A percentile compares a stretch with the other conserved stretches of the same genome.
Evolutionary conservation across 1,140 invertebrate genomes (phyloP).

Genomic region (Nixonia krombeini): DNA sequence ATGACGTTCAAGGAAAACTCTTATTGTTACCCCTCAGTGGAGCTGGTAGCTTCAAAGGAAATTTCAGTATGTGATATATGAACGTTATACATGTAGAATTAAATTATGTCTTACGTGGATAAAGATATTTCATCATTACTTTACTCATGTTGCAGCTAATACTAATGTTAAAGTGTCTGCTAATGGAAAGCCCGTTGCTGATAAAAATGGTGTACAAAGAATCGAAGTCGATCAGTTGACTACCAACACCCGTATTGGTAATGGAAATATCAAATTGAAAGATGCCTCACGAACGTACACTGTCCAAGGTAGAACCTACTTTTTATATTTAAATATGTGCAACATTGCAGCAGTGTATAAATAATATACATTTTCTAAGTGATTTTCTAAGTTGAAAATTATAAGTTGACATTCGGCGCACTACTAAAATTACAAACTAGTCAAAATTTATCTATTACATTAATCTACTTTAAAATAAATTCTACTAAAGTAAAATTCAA

Average conservation of each 20-base stretch:
- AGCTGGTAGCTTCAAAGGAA: slow-evolving; percentile 77
- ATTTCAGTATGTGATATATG: slow-evolving; percentile 84
- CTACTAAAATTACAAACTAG: too few species aligned
- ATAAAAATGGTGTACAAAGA: slow-evolving; percentile 75
- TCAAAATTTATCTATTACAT: neutral
- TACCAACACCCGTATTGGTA: slow-evolving; percentile 75
- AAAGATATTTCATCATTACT: neutral
- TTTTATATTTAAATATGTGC: neutral
- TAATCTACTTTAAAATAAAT: neutral
- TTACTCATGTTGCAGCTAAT: slow-evolving; percentile 64
- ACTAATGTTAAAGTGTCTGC: slow-evolving; percentile 72
- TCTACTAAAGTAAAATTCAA: slow-evolving; percentile 2
- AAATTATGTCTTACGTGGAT: too few species aligned
- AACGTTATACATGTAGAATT: too few species aligned
- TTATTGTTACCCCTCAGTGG: slow-evolving; percentile 78
- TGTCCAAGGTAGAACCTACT: slow-evolving; percentile 70
- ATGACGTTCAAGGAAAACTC: slow-evolving; percentile 78
- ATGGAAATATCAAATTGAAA: slow-evolving; percentile 74
- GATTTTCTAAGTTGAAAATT: too few species aligned
- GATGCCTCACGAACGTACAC: slow-evolving; percentile 60
- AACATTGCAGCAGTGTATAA: neutral
- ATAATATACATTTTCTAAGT: neutral
- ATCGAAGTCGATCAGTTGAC: slow-evolving; percentile 75
- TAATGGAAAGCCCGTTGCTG: slow-evolving; percentile 71
- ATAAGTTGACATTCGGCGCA: too few species aligned